Percentiles rank a stretch among this genome's conserved stretches.
phyloP scores from a whole-genome alignment of 2,888 invertebrate genomes.

The Anoncus sp. region DNA sequence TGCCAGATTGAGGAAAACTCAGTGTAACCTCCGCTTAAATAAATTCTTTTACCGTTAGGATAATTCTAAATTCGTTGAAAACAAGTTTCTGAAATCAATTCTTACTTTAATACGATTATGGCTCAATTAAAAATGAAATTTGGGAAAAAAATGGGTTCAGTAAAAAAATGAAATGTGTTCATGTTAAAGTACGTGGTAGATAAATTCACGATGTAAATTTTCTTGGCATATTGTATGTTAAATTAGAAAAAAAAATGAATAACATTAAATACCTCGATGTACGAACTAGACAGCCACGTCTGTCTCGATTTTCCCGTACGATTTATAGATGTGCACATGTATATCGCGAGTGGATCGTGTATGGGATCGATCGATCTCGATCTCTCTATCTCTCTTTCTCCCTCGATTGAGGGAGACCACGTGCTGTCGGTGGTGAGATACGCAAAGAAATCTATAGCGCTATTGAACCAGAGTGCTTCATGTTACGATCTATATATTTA shows the following conservation, averaged over 20 bases:
- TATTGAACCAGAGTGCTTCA: constrained; percentile 2
- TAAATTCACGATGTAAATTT: constrained; percentile 6
- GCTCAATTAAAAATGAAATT: no score
- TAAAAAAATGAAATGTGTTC: no score
- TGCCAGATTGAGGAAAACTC: no score
- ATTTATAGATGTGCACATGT: constrained; percentile 41
- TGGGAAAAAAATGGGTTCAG: no score
- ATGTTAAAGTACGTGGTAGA: no score
- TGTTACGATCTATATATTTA: constrained; percentile 15
- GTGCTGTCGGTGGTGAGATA: constrained; percentile 15
- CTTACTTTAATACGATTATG: no score
- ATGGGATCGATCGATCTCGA: constrained; percentile 53
- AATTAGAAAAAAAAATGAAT: constrained; percentile 4
- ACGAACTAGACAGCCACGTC: constrained; percentile 1
- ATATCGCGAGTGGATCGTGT: constrained; percentile 48
- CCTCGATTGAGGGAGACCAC: neutral
- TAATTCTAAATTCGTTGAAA: no score
- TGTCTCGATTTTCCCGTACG: constrained; percentile 31
- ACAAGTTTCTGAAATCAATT: no score
- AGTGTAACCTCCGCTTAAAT: no score
- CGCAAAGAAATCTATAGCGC: constrained; percentile 40
- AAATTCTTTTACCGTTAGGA: no score
- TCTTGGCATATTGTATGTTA: neutral
- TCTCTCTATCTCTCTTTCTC: constrained; percentile 20
- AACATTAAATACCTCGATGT: constrained; percentile 17